Evolutionary conservation across 35 echinoderm and acorn worm species (phyloP), one percentile per base, ranked within the genome.

Genomic region (Eucidaris tribuloides): DNA sequence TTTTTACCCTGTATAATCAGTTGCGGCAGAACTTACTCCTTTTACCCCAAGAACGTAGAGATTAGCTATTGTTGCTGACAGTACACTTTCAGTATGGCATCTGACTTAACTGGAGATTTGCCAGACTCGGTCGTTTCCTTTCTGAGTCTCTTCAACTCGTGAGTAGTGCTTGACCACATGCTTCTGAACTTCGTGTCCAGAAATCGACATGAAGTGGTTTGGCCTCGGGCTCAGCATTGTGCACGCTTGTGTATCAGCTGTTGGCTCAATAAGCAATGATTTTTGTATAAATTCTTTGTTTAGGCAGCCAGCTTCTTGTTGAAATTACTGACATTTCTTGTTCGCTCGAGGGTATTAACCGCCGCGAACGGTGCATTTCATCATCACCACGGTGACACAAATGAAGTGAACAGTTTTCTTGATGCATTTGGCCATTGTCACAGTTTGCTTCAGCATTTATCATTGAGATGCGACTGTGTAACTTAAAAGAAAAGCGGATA

Each of bases 301-400:
- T 20, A 59, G 81, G 40, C 85, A 88, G 7, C 65, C 22, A 4
- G 85, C 55, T 63, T 35, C 19, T n/a, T n/a, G 20, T 58, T 5
- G 76, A 81, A n/a, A 88, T 81, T 6, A 20, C 62, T 63, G 77
- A 70, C 85, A 88, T 81, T 46, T 81, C n/a, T n/a, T n/a, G n/a
- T 88, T 23, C 49, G 44, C 32, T 58, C 76, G 19, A 88, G 43
- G 2, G 85, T 88, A 45, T 87, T 78, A 20, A 36, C 61, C 0
- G n/a, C n/a, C n/a, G n/a, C 55, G 70, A 3, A 78, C 2, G 70
- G 20, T 3, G 39, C 3, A 63, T 84, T 71, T 20, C 13, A 1
- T 22, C 79, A 87, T 34, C 84, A 77, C 36, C n/a, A n/a, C n/a
- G n/a, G n/a, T n/a, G 14, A 28, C 27, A 18, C 31, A 76, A 2